Conservation (phyloP, 2,797 vertebrate species). For the Sebastes trivittatus region DNA sequence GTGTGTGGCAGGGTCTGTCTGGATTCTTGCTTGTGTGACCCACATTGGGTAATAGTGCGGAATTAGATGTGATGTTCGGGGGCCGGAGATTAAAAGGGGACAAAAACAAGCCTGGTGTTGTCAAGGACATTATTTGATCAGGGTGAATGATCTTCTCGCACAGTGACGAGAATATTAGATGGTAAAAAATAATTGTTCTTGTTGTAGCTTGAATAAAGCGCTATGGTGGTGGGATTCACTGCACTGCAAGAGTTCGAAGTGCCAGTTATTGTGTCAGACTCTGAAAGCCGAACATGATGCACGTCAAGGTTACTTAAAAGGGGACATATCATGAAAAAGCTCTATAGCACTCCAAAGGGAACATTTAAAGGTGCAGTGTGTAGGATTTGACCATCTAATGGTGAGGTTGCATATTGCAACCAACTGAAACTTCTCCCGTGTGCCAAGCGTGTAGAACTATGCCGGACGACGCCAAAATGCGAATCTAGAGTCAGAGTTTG, state of each 20-base stretch:
- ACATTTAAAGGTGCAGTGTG: too few relatives aligned
- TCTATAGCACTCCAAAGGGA: too few relatives aligned
- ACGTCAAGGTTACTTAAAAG: not conserved
- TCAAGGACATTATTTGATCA: conserved; percentile 37
- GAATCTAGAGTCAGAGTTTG: too few relatives aligned
- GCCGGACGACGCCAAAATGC: too few relatives aligned
- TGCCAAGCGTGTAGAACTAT: too few relatives aligned
- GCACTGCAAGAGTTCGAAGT: not conserved
- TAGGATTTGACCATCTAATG: too few relatives aligned
- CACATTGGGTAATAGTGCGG: conserved; percentile 55
- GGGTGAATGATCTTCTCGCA: not conserved
- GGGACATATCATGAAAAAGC: too few relatives aligned
- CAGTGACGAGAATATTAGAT: not conserved
- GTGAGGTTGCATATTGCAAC: too few relatives aligned
- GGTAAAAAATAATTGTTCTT: too few relatives aligned
- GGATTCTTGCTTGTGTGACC: conserved; percentile 57
- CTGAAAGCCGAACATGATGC: not conserved
- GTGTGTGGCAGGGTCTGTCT: conserved; percentile 48
- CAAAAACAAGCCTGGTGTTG: conserved; percentile 47
- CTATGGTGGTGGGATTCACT: not conserved
- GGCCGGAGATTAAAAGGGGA: conserved; percentile 50
- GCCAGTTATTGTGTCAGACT: not conserved
- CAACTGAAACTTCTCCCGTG: too few relatives aligned
- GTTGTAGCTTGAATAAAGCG: not conserved
- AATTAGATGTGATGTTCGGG: conserved; percentile 58